Percentiles rank a stretch among this genome's conserved stretches.
These are phyloP conservation scores for Chiroxiphia lanceolata DNA, from an alignment of 2,797 vertebrate species.

Conservation along the genomic window DNA sequence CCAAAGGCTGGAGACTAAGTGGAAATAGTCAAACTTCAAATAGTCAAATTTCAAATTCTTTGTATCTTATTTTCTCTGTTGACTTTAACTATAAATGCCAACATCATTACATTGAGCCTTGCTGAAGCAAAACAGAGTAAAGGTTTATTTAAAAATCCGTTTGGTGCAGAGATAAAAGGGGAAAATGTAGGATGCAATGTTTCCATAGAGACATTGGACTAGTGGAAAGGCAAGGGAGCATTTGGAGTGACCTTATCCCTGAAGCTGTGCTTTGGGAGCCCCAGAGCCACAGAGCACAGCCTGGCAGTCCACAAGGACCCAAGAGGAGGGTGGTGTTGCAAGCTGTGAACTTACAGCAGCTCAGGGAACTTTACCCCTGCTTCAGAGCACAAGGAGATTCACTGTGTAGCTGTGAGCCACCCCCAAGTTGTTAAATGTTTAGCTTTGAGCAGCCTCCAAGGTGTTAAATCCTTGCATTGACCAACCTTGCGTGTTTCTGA, in stretches of 20 bases:
- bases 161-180: neutral
- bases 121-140: neutral
- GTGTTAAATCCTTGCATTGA: rapidly evolving
- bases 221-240: neutral
- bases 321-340: rapidly evolving
- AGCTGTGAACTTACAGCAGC: neutral
- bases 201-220: neutral
- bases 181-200: neutral
- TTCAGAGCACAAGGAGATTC: neutral
- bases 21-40: neutral
- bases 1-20: neutral
- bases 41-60: neutral
- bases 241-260: neutral
- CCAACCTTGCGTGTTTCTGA: neutral
- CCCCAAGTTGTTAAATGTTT: too few relatives aligned
- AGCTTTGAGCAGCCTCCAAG: neutral
- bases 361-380: neutral
- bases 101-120: neutral
- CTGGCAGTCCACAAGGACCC: neutral
- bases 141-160: neutral
- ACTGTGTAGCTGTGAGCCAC: neutral
- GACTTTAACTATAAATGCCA: neutral
- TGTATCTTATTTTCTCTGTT: neutral
- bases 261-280: neutral
- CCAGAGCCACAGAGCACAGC: neutral